phyloP scores from a whole-genome alignment of 2,888 invertebrate genomes.

The Agriotes lineatus region DNA sequence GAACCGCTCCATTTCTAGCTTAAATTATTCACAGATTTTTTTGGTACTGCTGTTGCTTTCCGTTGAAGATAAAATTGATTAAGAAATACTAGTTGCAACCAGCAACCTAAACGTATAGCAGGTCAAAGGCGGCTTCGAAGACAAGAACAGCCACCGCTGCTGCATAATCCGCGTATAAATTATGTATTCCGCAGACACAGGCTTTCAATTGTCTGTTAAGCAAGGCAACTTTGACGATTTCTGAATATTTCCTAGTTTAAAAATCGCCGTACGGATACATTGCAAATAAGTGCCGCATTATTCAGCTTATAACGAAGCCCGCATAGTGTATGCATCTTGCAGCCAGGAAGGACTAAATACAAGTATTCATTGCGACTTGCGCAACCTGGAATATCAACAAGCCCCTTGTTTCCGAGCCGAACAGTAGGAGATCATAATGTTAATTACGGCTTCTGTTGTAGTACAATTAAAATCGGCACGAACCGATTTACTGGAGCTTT shows the following conservation, averaged over 20 bases:
- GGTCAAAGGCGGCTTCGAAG: slow-evolving; percentile 4
- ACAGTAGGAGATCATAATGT: slow-evolving; percentile 29
- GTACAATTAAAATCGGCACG: slow-evolving; percentile 25
- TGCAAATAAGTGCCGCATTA: slow-evolving; percentile 12
- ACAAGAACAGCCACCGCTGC: slow-evolving; percentile 5
- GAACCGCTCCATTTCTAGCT: too few relatives aligned
- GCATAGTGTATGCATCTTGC: slow-evolving; percentile 5
- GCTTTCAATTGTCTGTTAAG: slow-evolving; percentile 26
- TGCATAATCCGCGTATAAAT: slow-evolving; percentile 19
- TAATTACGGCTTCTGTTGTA: slow-evolving; percentile 27
- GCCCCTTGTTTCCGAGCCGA: background rate
- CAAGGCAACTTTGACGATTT: slow-evolving; percentile 22
- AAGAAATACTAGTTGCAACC: too few relatives aligned
- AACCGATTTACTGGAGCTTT: slow-evolving; percentile 17
- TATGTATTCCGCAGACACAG: slow-evolving; percentile 20
- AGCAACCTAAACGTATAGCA: too few relatives aligned
- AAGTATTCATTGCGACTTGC: slow-evolving; percentile 13
- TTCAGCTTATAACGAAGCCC: slow-evolving; percentile 9
- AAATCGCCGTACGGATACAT: background rate
- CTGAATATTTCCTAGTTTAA: slow-evolving; percentile 20
- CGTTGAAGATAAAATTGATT: too few relatives aligned
- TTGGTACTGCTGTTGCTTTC: too few relatives aligned
- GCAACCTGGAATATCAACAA: slow-evolving; percentile 18
- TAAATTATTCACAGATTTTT: too few relatives aligned
- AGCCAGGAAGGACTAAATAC: slow-evolving; percentile 21